Base-by-base conservation (phyloP, 2,797 vertebrate species). In the Pseudopleuronectes americanus region DNA sequence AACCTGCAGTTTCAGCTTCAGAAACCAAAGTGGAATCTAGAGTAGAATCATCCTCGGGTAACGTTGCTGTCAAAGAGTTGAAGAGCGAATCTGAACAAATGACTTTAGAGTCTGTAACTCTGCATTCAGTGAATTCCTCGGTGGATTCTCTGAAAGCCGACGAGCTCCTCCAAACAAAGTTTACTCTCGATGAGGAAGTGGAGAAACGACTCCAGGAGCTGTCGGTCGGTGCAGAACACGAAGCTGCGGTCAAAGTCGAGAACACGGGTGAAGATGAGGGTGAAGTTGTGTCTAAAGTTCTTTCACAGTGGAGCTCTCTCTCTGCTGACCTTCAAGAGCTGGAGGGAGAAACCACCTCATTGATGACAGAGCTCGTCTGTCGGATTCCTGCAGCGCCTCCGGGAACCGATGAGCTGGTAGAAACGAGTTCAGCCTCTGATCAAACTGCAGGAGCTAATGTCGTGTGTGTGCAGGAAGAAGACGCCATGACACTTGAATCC, bases 101-200 rank as follows among this genome's bases (percentile, higher is more conserved):
- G 62, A 77, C 58, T 2, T 24, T 77, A 23, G 81, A 79, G 62
- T 71, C 70, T 6, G 62, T 74, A 5, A 77, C 76, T 0, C 61
- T 72, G 0, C 60, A 48, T 19, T 47, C 1, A 19, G 68, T 61
- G 6, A 0, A 31, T 24, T 6, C 22, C 45, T 19, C n/a, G 12
- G 14, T 74, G 1, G 54, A 63, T 28, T 67, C 81, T 38, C 51
- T 76, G 4, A 13, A 67, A 47, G 43, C 19, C 0, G 65, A 83
- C 0, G 65, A 64, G 4, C 77, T 74, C 26, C 47, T 55, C 23
- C 56, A 60, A 19, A 64, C 58, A 0, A 57, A 51, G 16, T 60
- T 17, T 2, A 0, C 6, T 16, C 55, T 77, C 0, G 58, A 74
- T 3, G 62, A 56, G 4, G 13, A 60, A 57, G 72, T 48, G 9